A percentile compares a stretch with the other conserved stretches of the same genome.
phyloP scores from a whole-genome alignment of 2,888 invertebrate species.

The Chymomyza amoena region DNA sequence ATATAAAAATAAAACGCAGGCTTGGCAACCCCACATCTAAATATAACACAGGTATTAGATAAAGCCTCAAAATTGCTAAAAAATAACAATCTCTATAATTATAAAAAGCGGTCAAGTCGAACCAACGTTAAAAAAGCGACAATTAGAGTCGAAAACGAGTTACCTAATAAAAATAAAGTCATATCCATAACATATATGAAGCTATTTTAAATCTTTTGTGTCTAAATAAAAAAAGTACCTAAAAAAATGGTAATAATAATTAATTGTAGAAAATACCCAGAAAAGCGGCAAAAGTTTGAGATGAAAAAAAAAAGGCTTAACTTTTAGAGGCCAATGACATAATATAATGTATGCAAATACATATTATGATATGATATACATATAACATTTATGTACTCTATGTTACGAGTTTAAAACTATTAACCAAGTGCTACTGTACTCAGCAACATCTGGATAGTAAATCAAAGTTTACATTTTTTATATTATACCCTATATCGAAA shows the following conservation, averaged over 20 bases:
- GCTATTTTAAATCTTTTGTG: not conserved
- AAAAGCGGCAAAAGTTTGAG: not conserved
- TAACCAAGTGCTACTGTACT: not conserved
- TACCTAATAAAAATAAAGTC: not conserved
- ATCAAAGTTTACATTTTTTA: no score
- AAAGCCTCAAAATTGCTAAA: not conserved
- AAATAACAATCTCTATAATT: not conserved
- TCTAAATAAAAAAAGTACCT: conserved; percentile 16
- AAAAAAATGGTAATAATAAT: not conserved
- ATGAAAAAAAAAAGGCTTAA: not conserved
- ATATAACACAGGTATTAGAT: not conserved
- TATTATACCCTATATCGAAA: no score
- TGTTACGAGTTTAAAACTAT: not conserved
- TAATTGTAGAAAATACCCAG: not conserved
- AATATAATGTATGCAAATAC: not conserved
- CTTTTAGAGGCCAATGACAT: not conserved
- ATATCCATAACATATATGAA: not conserved
- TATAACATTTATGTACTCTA: no score
- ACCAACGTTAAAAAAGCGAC: not conserved
- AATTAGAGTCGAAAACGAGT: not conserved
- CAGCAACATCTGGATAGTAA: not conserved
- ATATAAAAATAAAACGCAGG: not conserved
- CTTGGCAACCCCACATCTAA: not conserved
- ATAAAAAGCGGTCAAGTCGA: not conserved
- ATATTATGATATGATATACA: not conserved